Conservation (phyloP, 2,797 vertebrate species). For the Psittacula derbiana region DNA sequence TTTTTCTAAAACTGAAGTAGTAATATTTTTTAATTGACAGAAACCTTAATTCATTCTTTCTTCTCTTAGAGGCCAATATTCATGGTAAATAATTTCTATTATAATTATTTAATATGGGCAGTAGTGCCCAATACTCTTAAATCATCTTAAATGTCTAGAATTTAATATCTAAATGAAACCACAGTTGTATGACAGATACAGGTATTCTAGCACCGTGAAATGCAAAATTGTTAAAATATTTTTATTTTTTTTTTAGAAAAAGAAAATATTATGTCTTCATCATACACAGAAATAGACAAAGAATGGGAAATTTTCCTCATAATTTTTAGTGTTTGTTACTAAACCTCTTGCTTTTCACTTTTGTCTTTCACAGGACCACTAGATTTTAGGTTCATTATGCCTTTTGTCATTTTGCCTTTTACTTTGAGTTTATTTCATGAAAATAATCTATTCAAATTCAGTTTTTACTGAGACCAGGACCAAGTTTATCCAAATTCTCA, state of each 20-base stretch:
- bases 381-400: not conserved
- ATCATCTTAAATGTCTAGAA: not conserved
- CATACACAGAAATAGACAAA: not conserved
- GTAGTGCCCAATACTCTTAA: not conserved
- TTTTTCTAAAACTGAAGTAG: not conserved
- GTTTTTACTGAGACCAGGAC: not conserved
- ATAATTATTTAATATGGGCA: not conserved
- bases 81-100: not conserved
- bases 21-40: not conserved
- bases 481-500: not conserved
- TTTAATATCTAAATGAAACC: not conserved
- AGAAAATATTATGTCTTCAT: not conserved
- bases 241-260: accelerated
- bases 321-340: not conserved
- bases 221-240: not conserved
- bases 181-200: not conserved
- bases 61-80: not conserved
- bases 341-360: not conserved
- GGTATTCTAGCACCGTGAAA: not conserved
- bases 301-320: not conserved
- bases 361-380: not conserved
- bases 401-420: not conserved
- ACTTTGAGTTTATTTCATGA: not conserved
- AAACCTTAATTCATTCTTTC: not conserved
- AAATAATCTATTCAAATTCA: not conserved